phyloP scores from a whole-genome alignment of 2,888 invertebrate genomes.

The Lamproptera curius region DNA sequence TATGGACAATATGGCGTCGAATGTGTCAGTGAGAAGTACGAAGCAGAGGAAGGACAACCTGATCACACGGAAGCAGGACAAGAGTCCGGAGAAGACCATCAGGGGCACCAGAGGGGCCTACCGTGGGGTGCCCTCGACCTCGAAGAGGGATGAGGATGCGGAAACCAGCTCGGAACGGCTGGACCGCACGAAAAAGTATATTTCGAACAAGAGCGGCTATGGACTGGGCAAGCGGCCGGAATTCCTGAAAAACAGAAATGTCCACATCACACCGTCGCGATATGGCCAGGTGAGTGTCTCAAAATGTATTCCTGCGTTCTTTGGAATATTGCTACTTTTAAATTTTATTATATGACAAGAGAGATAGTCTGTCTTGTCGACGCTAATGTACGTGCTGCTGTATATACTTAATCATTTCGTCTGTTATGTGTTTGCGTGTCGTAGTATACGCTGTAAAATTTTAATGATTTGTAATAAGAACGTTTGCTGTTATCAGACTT shows the following conservation, averaged over 20 bases:
- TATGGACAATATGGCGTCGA: conserved; percentile 74
- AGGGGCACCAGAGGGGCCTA: conserved; percentile 68
- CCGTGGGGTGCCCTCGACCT: conserved; percentile 62
- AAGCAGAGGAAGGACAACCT: conserved; percentile 73
- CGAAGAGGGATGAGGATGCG: conserved; percentile 63
- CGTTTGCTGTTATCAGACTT: no score
- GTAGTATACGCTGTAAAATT: no score
- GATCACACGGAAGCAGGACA: conserved; percentile 72
- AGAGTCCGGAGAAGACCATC: conserved; percentile 73
- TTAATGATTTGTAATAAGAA: no score
- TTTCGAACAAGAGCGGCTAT: conserved; percentile 64
- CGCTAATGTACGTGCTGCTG: no score
- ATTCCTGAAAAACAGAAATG: conserved; percentile 70
- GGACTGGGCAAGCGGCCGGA: conserved; percentile 71
- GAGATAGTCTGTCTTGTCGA: no score
- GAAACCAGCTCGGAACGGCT: conserved; percentile 67
- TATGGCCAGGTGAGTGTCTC: conserved; percentile 72
- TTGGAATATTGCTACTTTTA: no score
- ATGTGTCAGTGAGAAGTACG: conserved; percentile 57
- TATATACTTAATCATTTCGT: no score
- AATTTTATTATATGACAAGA: no score
- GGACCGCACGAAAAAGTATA: conserved; percentile 73
- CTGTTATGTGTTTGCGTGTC: no score
- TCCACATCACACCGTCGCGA: conserved; percentile 69
- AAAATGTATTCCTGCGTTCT: no score